Percentiles rank a stretch among this genome's conserved stretches.
Conservation (phyloP, 2,113 vertebrate genomes). For the Gymnocephalus cernua region DNA sequence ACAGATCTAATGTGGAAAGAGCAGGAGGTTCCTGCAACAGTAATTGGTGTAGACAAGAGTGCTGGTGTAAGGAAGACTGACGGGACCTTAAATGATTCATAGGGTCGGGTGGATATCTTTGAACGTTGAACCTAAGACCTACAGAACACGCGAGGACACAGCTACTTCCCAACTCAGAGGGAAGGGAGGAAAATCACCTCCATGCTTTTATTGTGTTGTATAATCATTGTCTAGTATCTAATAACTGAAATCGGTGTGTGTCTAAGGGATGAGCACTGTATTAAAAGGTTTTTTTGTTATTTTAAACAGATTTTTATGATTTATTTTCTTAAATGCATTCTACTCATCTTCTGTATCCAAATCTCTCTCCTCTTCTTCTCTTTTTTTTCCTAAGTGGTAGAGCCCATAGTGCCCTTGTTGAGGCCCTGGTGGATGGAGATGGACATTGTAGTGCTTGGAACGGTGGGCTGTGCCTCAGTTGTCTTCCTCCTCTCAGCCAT, state of each 20-base stretch:
- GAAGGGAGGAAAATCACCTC: conserved; percentile 22
- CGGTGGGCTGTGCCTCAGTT: conserved; percentile 89
- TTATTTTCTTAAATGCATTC: background rate
- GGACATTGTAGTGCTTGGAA: conserved; percentile 89
- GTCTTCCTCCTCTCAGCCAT: conserved; percentile 92
- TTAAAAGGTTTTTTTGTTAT: conserved; percentile 1
- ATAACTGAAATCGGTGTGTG: background rate
- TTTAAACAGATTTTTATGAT: background rate
- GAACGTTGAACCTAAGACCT: conserved; percentile 73
- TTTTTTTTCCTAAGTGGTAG: conserved; percentile 81
- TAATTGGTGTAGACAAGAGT: conserved; percentile 75
- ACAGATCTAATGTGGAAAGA: conserved; percentile 73
- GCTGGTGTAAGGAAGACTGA: conserved; percentile 72
- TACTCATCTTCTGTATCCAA: conserved; percentile 27
- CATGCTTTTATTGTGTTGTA: conserved; percentile 34
- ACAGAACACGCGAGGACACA: conserved; percentile 58
- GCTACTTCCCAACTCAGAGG: conserved; percentile 30
- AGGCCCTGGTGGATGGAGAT: conserved; percentile 95
- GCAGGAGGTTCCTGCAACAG: conserved; percentile 71
- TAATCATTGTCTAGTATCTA: background rate
- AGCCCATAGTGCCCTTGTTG: conserved; percentile 85
- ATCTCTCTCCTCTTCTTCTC: conserved; percentile 20
- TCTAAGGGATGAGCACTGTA: background rate
- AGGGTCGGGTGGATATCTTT: conserved; percentile 70
- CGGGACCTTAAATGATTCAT: conserved; percentile 80